Conservation (phyloP, 2,113 vertebrate species). For the Ariopsis seemanni region DNA sequence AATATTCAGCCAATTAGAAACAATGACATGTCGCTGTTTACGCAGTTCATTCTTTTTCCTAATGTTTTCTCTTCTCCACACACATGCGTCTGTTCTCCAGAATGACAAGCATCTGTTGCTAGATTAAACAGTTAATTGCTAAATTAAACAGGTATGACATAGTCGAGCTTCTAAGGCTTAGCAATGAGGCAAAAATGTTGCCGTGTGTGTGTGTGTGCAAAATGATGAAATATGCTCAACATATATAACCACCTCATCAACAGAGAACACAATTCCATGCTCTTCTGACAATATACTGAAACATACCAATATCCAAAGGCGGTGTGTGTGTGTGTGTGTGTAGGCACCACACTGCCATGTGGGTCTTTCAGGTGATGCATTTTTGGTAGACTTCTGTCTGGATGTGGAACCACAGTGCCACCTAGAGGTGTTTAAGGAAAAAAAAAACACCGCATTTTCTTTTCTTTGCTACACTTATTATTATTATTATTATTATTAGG, state of each 20-base stretch:
- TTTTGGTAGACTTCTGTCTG: background rate
- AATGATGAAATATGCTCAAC: constrained; percentile 10
- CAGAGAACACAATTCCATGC: constrained; percentile 8
- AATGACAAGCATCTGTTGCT: constrained; percentile 19
- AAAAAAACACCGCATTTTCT: background rate
- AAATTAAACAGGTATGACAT: constrained; percentile 23
- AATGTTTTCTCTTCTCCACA: background rate
- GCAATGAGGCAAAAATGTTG: background rate
- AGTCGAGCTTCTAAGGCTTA: background rate
- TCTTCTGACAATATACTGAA: background rate
- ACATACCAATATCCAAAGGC: constrained; percentile 6
- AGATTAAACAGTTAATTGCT: constrained; percentile 22
- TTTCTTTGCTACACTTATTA: background rate
- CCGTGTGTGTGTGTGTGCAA: background rate
- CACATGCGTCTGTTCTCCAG: background rate
- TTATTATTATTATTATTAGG: background rate
- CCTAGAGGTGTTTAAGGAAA: constrained; percentile 10
- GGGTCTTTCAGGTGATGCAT: constrained; percentile 8
- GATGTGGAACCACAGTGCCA: constrained; percentile 49
- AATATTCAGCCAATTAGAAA: constrained; percentile 22
- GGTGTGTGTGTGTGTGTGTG: background rate
- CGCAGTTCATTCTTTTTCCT: background rate
- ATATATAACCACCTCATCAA: constrained; percentile 25
- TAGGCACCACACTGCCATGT: background rate
- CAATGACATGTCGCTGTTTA: constrained; percentile 18